Conservation (phyloP, 1,140 invertebrate species). For the Lasioglossum baleicum region DNA sequence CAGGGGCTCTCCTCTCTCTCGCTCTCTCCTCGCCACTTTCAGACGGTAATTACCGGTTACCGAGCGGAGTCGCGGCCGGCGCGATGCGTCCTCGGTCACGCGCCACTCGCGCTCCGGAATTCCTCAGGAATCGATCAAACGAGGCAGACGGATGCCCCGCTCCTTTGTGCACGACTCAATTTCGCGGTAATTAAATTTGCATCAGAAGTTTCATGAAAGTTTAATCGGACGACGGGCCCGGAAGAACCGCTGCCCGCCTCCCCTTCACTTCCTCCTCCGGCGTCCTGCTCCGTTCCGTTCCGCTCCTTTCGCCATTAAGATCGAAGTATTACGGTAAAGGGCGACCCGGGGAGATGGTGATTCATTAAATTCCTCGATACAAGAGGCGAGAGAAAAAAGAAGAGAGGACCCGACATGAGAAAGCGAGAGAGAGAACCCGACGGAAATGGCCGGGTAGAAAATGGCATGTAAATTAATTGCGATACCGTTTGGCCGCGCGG, state of each 20-base stretch:
- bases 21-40: background rate
- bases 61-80: slow-evolving; percentile 2
- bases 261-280: no score
- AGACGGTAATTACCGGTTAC: slow-evolving; percentile 10
- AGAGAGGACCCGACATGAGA: background rate
- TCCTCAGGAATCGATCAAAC: slow-evolving; percentile 24
- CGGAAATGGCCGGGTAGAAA: slow-evolving; percentile 9
- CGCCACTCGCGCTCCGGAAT: slow-evolving; percentile 31
- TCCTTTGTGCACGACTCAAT: slow-evolving; percentile 27
- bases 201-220: slow-evolving; percentile 51
- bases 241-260: background rate
- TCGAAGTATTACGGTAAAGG: slow-evolving; percentile 12
- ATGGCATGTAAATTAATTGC: slow-evolving; percentile 37
- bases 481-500: slow-evolving; percentile 20
- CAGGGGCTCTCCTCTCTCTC: background rate
- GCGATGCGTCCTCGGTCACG: slow-evolving; percentile 23
- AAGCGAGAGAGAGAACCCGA: background rate
- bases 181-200: slow-evolving; percentile 52
- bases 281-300: no score
- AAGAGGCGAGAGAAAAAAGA: background rate
- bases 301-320: slow-evolving; percentile 4
- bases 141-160: background rate
- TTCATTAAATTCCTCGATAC: slow-evolving; percentile 33
- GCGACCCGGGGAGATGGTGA: background rate
- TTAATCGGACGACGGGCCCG: slow-evolving; percentile 38